Evolutionary conservation across 2,888 invertebrate species (phyloP), one percentile per base, ranked within the genome.

Genomic region (Trichopoda pennipes): DNA sequence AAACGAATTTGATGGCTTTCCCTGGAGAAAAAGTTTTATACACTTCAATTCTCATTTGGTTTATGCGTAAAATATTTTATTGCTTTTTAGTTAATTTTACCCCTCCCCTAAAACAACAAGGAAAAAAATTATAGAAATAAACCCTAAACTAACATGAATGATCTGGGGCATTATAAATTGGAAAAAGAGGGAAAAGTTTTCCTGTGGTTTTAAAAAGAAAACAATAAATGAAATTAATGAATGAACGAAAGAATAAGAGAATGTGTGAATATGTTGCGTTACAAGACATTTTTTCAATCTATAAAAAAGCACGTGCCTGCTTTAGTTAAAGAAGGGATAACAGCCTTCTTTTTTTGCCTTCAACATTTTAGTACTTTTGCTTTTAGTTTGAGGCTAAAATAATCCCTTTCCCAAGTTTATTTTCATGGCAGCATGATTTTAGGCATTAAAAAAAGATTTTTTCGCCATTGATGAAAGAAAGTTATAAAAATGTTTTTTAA

Each of bases 341-440:
- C 12, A 38, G 2, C 3, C 12, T 12, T 14, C 17, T 1, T 17
- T 42, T 10, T 28, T 8, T 16, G 16, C 9, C 32, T 23, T 17
- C 19, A 28, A 44, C 9, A 8, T 19, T 55, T 63, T 55, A 73
- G 44, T 32, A 73, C 12, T 32, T 63, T 73, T 61, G 51, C 28
- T 38, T 73, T 61, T 47, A 38, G 21, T 49, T 61, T 42, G 1
- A 17, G 3, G 16, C 35, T 2, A 32, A 55, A 6, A 17, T 64
- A 64, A 55, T 64, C 19, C 44, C 19, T 66, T 38, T 2, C 12
- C 53, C 38, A 38, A 23, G 8, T 19, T 14, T 32, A 49, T 64
- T 51, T 51, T 12, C 28, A 8, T 64, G 9, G 19, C 2, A 28
- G 19, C 6, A 35, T 19, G 38, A 17, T 35, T 60, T 35, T 38